These are phyloP conservation scores for Orthosia gracilis DNA, from an alignment of 2,888 invertebrate species.

Conservation along the genomic window DNA sequence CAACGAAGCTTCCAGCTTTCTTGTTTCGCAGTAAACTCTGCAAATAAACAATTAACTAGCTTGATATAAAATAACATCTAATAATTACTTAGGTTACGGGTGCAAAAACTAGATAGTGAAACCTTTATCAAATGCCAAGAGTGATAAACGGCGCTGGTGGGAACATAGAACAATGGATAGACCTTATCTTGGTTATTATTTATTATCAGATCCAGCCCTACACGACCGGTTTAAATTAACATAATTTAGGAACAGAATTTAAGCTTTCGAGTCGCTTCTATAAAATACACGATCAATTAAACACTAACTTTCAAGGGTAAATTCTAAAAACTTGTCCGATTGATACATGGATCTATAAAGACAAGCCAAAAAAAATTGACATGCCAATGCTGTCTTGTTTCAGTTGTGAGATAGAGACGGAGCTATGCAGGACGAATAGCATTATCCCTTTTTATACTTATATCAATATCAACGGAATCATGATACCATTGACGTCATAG, in stretches of 20 bases:
- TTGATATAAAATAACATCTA: not conserved
- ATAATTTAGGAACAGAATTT: slow-evolving; percentile 39
- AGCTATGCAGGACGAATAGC: no score
- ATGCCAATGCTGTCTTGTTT: no score
- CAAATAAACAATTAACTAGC: not conserved
- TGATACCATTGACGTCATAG: no score
- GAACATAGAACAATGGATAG: slow-evolving; percentile 56
- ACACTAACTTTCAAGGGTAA: not conserved
- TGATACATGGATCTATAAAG: slow-evolving; percentile 6
- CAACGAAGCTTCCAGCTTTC: slow-evolving; percentile 1
- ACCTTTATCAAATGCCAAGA: slow-evolving; percentile 27
- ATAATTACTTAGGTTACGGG: slow-evolving; percentile 8
- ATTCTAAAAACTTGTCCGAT: slow-evolving; percentile 22
- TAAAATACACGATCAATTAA: slow-evolving; percentile 28
- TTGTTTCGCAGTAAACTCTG: slow-evolving; percentile 1
- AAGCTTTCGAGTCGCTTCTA: slow-evolving; percentile 1
- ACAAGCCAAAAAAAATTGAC: no score
- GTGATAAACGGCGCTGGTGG: slow-evolving; percentile 45
- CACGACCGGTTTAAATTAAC: slow-evolving; percentile 30
- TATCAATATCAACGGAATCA: no score
- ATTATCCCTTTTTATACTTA: no score
- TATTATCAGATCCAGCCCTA: slow-evolving; percentile 47
- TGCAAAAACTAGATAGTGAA: slow-evolving; percentile 30
- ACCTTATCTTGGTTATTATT: slow-evolving; percentile 54
- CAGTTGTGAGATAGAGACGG: no score